Conservation (phyloP, 2,888 invertebrate genomes). For the Parnassius orleans region DNA sequence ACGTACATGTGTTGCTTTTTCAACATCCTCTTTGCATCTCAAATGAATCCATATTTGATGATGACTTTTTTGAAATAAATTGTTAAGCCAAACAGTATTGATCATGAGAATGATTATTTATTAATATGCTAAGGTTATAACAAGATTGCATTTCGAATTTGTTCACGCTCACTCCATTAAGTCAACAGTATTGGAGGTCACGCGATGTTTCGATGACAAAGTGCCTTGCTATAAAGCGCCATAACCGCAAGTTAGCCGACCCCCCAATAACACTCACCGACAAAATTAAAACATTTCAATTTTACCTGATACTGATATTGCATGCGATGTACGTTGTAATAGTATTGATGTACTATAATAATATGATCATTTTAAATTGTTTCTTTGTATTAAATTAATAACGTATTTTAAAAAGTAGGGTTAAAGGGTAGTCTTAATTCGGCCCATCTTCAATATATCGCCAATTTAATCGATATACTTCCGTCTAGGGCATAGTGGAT, state of each 20-base stretch:
- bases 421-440: no score
- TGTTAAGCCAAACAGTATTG: slow-evolving; percentile 18
- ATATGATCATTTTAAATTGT: no score
- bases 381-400: no score
- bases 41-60: no score
- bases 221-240: slow-evolving; percentile 30
- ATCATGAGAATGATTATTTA: slow-evolving; percentile 27
- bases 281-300: slow-evolving; percentile 76
- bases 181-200: slow-evolving; percentile 64
- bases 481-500: no score
- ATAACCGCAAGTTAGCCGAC: slow-evolving; percentile 35
- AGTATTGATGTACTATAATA: slow-evolving; percentile 37
- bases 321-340: slow-evolving; percentile 62
- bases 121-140: slow-evolving; percentile 36
- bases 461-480: no score
- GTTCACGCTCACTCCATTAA: slow-evolving; percentile 68
- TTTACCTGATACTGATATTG: slow-evolving; percentile 58
- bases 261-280: slow-evolving; percentile 58
- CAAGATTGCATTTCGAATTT: slow-evolving; percentile 46
- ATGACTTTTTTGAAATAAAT: no score
- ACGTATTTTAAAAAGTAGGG: no score
- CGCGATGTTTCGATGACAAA: slow-evolving; percentile 62
- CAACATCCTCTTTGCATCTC: no score
- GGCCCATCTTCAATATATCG: no score
- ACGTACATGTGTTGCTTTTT: no score